phyloP scores from a whole-genome alignment of 1,140 invertebrate genomes.

The Ips typographus region DNA sequence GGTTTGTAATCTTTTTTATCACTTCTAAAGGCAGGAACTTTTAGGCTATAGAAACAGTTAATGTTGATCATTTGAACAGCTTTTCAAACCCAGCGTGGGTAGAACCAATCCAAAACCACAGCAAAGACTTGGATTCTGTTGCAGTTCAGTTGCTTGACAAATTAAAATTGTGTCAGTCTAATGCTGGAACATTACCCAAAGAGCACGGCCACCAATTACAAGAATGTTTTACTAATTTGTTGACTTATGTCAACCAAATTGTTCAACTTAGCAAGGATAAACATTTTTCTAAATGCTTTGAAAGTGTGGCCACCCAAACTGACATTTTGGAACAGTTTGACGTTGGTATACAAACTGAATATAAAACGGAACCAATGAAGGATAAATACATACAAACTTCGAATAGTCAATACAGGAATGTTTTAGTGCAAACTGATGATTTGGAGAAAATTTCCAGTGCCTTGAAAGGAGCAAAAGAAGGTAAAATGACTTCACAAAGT shows the following conservation, averaged over 20 bases:
- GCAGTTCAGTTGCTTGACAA: constrained; percentile 1
- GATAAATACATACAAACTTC: constrained; percentile 8
- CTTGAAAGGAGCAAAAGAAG: too few species aligned
- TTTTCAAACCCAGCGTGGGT: too few species aligned
- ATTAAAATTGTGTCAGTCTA: not conserved
- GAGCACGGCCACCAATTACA: not conserved
- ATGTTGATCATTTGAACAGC: too few species aligned
- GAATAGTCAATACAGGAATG: not conserved
- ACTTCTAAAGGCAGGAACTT: too few species aligned
- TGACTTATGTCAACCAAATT: constrained; percentile 8
- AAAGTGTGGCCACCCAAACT: not conserved
- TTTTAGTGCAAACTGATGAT: constrained; percentile 14
- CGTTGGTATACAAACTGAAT: not conserved
- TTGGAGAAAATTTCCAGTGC: not conserved
- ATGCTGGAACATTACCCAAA: not conserved
- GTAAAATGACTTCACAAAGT: too few species aligned
- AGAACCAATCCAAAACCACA: not conserved
- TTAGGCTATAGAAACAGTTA: too few species aligned
- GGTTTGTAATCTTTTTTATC: too few species aligned
- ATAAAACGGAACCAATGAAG: not conserved
- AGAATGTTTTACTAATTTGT: constrained; percentile 13
- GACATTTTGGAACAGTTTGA: not conserved
- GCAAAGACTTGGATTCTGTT: not conserved
- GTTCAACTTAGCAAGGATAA: not conserved
- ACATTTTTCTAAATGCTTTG: too few species aligned